Base-by-base conservation (phyloP, 37 sponge, comb jelly and placozoan species). In the Oscarella lobularis region DNA sequence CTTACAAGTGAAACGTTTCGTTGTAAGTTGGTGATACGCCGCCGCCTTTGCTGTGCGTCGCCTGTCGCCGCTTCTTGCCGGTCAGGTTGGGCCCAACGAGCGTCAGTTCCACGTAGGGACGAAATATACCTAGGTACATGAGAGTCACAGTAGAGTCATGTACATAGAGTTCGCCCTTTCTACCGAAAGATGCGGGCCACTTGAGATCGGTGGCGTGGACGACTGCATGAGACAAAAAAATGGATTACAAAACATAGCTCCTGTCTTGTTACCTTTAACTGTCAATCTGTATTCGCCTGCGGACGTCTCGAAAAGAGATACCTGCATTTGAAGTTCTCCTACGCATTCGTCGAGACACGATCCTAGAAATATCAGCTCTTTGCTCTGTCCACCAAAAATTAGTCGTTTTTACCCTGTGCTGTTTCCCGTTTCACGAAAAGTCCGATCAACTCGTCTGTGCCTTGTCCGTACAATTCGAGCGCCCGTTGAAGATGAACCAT, bases 1-100 rank as follows among this genome's bases (percentile, higher is more conserved):
- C 9, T 48, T 48, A 48, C 60, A 48, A 48, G 60, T 48, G 60
- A 48, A 48, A 48, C 20, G 60, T 48, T 48, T 48, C 60, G 60
- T 48, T 48, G 60, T 27, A 48, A 27, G 9, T 48, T 48, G 60
- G 60, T 27, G 60, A 48, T 48, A 48, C 14, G 9, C 14, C 20
- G 60, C 60, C 60, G 20, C 60, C 20, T 48, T 48, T 48, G 60
- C 60, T 48, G 60, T 48, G 9, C 9, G 60, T 48, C 60, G 60
- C 9, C 14, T 48, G 60, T 48, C 60, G 60, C 9, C 60, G 60
- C 20, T 48, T 48, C 20, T 48, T 9, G 9, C 14, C 60, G 20
- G 14, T 48, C 60, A 48, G 20, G 60, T 48, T 27, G 60, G 60
- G 60, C 14, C 60, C 60, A 27, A 48, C 14, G 20, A 48, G 14